Evolutionary conservation across 2,888 invertebrate genomes (phyloP), one percentile per base, ranked within the genome.

Genomic region (Microctonus aethiopoides): DNA sequence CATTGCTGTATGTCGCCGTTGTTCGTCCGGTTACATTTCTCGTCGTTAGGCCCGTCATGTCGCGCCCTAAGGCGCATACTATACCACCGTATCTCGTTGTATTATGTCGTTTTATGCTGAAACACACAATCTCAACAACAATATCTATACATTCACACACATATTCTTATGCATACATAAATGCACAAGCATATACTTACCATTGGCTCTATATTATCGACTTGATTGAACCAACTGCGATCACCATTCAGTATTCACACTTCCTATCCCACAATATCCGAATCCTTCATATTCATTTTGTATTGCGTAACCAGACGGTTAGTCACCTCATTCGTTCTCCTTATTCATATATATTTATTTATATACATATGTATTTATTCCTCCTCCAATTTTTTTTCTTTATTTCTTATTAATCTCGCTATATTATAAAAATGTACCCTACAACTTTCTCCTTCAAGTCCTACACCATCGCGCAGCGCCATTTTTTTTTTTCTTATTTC

Each of bases 1-100:
- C 77, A 70, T 75, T 75, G 76, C 73, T 75, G 76, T 74, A 76
- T 74, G 74, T 75, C 75, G 76, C 78, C 78, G 62, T n/a, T n/a
- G n/a, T n/a, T n/a, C n/a, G n/a, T 65, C 41, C 70, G 71, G 63
- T 62, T 67, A 69, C 57, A 72, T 70, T 67, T 67, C 68, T 72
- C 61, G 59, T 74, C 71, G 63, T 70, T 56, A 54, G 32, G 61
- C 67, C 66, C 29, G 51, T 36, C 56, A 13, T 41, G 62, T 51
- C 62, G 24, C 62, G 29, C 46, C 51, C 26, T 51, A 46, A 46
- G 51, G 32, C 32, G 16, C 36, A 29, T 36, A 57, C 34, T 39
- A 66, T 66, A 56, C 39, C 29, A 16, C 34, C 26, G 57, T 26
- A 56, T 24, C 39, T 56, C 57, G 56, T 26, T 62, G 24, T 46